Percentiles rank a stretch among this genome's conserved stretches.
Evolutionary conservation across 2,113 vertebrate species (phyloP).

Genomic region (Stomatorhinus ivindoensis): DNA sequence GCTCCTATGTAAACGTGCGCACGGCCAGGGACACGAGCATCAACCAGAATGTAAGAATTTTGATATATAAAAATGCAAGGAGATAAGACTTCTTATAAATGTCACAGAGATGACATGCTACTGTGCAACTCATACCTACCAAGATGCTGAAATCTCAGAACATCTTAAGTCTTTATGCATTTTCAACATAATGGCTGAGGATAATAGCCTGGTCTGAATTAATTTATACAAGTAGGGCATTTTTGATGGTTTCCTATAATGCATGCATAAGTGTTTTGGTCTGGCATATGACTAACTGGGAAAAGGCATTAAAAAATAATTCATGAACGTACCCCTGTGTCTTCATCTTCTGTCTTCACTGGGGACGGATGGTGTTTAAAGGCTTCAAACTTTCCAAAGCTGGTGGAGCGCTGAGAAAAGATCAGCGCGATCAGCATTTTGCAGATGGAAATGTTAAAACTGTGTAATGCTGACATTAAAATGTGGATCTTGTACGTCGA

Average conservation of each 20-base stretch:
- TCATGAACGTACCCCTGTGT: conserved; percentile 48
- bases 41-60: neutral
- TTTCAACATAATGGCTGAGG: neutral
- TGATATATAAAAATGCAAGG: neutral
- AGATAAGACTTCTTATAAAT: neutral
- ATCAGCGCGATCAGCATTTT: neutral
- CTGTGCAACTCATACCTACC: neutral
- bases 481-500: neutral
- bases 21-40: neutral
- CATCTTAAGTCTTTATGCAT: neutral
- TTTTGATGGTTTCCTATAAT: neutral
- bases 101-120: neutral
- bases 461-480: neutral
- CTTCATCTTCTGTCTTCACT: conserved; percentile 62
- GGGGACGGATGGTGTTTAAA: conserved; percentile 56
- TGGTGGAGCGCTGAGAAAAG: conserved; percentile 70
- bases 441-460: neutral
- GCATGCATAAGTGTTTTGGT: neutral
- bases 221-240: neutral
- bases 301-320: neutral
- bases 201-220: neutral
- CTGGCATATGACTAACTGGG: neutral
- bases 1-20: conserved; percentile 44
- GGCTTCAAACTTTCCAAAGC: conserved; percentile 77
- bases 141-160: neutral